Evolutionary conservation across 2,113 vertebrate species (phyloP).

Genomic region (Oryzias melastigma): DNA sequence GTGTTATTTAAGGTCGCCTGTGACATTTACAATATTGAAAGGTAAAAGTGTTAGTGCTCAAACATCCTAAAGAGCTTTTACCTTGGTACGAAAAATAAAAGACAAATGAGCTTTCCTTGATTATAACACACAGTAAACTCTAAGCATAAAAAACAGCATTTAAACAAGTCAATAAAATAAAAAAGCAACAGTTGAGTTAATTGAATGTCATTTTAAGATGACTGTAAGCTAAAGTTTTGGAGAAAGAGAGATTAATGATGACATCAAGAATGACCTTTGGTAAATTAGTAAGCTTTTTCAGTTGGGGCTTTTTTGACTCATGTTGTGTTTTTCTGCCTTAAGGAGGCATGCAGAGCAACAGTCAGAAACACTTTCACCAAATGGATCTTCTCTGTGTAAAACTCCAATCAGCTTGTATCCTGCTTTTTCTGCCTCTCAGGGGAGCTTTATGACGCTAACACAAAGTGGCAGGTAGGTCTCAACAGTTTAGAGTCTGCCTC

Average conservation of each 20-base stretch:
- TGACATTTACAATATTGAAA: too few species aligned
- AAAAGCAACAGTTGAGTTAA: neutral
- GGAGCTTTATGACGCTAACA: conserved; percentile 54
- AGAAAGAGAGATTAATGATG: conserved; percentile 44
- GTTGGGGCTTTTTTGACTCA: conserved; percentile 58
- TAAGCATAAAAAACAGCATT: neutral
- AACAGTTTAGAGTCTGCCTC: conserved; percentile 60
- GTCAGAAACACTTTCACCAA: conserved; percentile 60
- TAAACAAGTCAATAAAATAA: neutral
- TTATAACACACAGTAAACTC: neutral
- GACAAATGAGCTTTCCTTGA: too few species aligned
- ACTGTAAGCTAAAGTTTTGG: conserved; percentile 20
- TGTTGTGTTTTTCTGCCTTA: conserved; percentile 49
- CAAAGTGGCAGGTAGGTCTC: conserved; percentile 68
- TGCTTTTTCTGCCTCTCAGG: conserved; percentile 48
- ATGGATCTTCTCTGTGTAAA: conserved; percentile 42
- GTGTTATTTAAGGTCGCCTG: too few species aligned
- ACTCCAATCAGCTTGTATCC: conserved; percentile 48
- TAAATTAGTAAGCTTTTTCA: conserved; percentile 36
- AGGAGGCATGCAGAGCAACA: conserved; percentile 44
- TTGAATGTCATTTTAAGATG: conserved; percentile 10
- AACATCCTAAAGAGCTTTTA: too few species aligned
- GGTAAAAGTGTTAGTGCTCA: too few species aligned
- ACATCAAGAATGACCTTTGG: conserved; percentile 60
- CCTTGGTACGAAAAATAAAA: too few species aligned